Evolutionary conservation across 2,113 vertebrate genomes (phyloP).

Genomic region (Neodontobutis hainanensis): DNA sequence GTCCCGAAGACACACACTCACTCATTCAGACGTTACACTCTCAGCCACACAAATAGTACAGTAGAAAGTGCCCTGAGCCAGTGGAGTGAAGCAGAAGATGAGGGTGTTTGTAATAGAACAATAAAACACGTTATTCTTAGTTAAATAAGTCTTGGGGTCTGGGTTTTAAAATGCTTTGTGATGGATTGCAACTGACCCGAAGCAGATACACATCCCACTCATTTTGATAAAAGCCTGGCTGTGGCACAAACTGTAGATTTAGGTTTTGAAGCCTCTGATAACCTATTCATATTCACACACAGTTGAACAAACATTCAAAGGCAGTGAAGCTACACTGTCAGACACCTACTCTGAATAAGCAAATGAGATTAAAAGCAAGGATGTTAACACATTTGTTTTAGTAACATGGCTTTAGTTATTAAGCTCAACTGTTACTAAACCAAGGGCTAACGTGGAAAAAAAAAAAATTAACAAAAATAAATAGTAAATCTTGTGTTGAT

Average conservation of each 20-base stretch:
- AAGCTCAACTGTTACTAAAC: slow-evolving; percentile 40
- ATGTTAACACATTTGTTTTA: slow-evolving; percentile 40
- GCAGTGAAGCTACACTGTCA: slow-evolving; percentile 68
- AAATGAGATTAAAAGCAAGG: slow-evolving; percentile 47
- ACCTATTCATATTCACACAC: slow-evolving; percentile 11
- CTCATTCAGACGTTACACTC: slow-evolving; percentile 23
- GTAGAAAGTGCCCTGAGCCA: slow-evolving; percentile 5
- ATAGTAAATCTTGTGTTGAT: slow-evolving; percentile 57
- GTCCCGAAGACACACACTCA: slow-evolving; percentile 15
- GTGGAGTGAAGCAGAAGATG: not conserved
- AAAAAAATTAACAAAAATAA: slow-evolving; percentile 54
- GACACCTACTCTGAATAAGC: slow-evolving; percentile 45
- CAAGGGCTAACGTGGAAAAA: slow-evolving; percentile 39
- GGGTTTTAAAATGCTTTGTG: not conserved
- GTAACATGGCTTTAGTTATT: slow-evolving; percentile 39
- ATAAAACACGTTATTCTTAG: no score
- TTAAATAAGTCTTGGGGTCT: no score
- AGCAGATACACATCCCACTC: not conserved
- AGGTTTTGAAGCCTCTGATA: slow-evolving; percentile 28
- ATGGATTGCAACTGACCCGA: not conserved
- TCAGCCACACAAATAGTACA: slow-evolving; percentile 19
- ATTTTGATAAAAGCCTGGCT: not conserved
- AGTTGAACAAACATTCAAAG: slow-evolving; percentile 38
- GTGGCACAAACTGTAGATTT: slow-evolving; percentile 43
- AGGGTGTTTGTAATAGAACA: not conserved